Conservation (phyloP, 2,797 vertebrate genomes). For the Acanthopagrus latus region DNA sequence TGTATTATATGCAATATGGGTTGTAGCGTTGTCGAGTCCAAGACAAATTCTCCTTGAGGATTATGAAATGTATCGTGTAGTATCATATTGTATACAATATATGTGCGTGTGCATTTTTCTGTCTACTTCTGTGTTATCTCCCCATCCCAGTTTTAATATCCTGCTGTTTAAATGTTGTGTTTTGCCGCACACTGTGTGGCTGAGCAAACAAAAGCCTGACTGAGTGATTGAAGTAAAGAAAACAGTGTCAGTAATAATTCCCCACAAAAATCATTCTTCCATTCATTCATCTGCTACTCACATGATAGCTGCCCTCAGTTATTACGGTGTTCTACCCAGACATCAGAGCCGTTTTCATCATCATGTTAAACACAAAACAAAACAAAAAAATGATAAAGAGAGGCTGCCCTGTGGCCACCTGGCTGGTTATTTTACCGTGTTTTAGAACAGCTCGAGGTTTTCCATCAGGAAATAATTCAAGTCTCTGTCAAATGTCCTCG, state of each 20-base stretch:
- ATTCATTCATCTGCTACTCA: background rate
- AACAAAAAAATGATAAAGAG: conserved; percentile 1
- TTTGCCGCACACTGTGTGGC: background rate
- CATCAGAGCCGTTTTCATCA: conserved; percentile 10
- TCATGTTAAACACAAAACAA: conserved; percentile 16
- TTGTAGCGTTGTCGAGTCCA: too few species aligned
- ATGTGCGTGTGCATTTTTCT: too few species aligned
- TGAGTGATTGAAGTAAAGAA: conserved; percentile 14
- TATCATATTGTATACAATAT: too few species aligned
- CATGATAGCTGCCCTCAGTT: conserved; percentile 14
- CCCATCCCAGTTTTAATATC: background rate
- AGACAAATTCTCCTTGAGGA: too few species aligned
- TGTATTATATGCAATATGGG: too few species aligned
- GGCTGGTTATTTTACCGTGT: conserved; percentile 16
- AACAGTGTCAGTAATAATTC: background rate
- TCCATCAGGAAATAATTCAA: conserved; percentile 23
- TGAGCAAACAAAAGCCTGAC: conserved; percentile 17
- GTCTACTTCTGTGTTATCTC: background rate
- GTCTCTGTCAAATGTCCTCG: conserved; percentile 42
- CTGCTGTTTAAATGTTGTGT: conserved; percentile 10
- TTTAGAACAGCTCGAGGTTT: conserved; percentile 17
- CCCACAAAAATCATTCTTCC: conserved; percentile 4
- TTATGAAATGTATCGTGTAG: too few species aligned
- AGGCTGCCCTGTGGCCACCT: conserved; percentile 1
- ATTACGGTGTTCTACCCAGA: conserved; percentile 1